Evolutionary conservation across 2,797 vertebrate species (phyloP), one percentile per base, ranked within the genome.

Genomic region (Pteropus rufus): DNA sequence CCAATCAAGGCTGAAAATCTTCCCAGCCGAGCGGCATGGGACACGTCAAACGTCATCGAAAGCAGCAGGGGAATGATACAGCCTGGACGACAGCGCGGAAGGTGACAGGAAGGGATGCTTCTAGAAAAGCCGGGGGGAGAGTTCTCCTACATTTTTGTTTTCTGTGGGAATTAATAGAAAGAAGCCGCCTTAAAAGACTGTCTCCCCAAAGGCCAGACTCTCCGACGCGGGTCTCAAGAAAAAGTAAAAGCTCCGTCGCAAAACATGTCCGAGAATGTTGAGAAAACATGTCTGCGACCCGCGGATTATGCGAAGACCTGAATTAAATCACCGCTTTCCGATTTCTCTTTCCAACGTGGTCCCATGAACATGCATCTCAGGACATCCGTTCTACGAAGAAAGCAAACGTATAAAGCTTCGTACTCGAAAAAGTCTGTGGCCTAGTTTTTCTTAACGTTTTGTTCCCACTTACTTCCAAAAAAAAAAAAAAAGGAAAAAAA

Each of bases 221-320:
- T 26, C 21, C 34, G 1, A n/a, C 7, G 8, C 26, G 52, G 52
- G 23, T n/a, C 52, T 34, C 58, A n/a, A 52, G 16, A 76, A 24
- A 58, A 41, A 23, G 26, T 0, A 1, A 10, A 41, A 34, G 84
- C 89, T 67, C 76, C 64, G 3, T 7, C 31, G 23, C 19, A 5
- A 18, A 0, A 1, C 23, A 0, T 7, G 18, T 36, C 36, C 18
- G 0, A 18, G 16, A 46, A 21, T 9, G 31, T 19, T 2, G 60
- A 16, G 9, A 26, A 60, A 10, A 36, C 11, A 11, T 11, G 1
- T 60, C 26, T 49, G 19, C 9, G 21, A 5, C 15, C 21, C 19
- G 2, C 7, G 19, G 5, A 21, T 15, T 58, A 39, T n/a, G 46
- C 11, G 1, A 26, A 19, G 9, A 10, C 54, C 1, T 34, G 36